Conservation (phyloP, 2,888 invertebrate species). For the Dorcus hopei region DNA sequence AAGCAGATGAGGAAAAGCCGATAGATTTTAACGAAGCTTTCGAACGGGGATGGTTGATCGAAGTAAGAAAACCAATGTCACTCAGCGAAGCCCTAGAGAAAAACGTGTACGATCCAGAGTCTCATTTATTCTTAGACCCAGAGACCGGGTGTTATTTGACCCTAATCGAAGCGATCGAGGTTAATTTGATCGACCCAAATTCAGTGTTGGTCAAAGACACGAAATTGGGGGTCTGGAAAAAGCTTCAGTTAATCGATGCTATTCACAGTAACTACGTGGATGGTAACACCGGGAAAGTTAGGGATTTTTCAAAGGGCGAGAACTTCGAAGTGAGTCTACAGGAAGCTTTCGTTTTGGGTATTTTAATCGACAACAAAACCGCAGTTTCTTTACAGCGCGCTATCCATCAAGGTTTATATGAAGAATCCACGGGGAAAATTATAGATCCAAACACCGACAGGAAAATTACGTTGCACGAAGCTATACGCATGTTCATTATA, state of each 20-base stretch:
- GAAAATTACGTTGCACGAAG: slow-evolving; percentile 78
- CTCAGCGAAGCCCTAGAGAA: slow-evolving; percentile 79
- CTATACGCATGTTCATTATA: slow-evolving; percentile 75
- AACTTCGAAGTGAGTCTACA: slow-evolving; percentile 67
- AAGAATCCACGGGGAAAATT: slow-evolving; percentile 76
- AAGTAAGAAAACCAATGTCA: slow-evolving; percentile 77
- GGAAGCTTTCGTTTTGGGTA: slow-evolving; percentile 75
- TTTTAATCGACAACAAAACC: slow-evolving; percentile 77
- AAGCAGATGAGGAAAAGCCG: slow-evolving; percentile 57
- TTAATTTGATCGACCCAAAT: slow-evolving; percentile 78
- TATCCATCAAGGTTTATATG: slow-evolving; percentile 82
- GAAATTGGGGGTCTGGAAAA: slow-evolving; percentile 71
- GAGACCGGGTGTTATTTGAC: slow-evolving; percentile 74
- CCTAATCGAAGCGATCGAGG: slow-evolving; percentile 77
- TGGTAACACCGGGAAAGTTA: slow-evolving; percentile 66
- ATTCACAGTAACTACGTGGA: slow-evolving; percentile 73
- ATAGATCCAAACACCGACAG: slow-evolving; percentile 76
- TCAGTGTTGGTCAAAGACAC: slow-evolving; percentile 81
- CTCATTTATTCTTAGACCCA: slow-evolving; percentile 82
- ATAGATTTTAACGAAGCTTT: slow-evolving; percentile 83
- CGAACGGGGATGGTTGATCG: slow-evolving; percentile 77
- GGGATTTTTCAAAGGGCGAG: slow-evolving; percentile 61
- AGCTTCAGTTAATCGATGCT: slow-evolving; percentile 75
- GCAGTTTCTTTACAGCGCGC: slow-evolving; percentile 81
- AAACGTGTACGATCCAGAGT: slow-evolving; percentile 73